Percentiles rank a stretch among this genome's conserved stretches.
phyloP scores from a whole-genome alignment of 2,797 vertebrate species.

The Pangasius sanitwongsei region DNA sequence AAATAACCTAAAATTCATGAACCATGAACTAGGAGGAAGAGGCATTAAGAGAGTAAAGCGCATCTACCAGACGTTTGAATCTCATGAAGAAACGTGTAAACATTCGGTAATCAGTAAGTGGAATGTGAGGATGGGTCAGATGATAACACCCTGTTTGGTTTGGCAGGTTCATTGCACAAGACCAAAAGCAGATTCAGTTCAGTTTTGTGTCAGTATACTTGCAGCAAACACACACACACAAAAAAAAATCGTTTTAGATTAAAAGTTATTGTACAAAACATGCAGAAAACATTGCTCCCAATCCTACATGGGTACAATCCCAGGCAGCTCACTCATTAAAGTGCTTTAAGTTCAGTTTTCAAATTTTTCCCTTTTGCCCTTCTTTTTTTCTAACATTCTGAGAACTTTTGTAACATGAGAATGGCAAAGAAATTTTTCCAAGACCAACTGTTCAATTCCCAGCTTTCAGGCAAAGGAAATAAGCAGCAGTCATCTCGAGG shows the following conservation, averaged over 20 bases:
- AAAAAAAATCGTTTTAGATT: constrained; percentile 12
- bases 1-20: constrained; percentile 2
- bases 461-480: constrained; percentile 21
- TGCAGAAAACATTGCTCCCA: constrained; percentile 22
- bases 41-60: background rate
- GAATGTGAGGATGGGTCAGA: constrained; percentile 26
- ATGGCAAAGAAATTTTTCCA: constrained; percentile 52
- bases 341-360: constrained; percentile 68
- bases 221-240: constrained; percentile 35
- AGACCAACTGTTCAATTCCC: constrained; percentile 48
- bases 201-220: constrained; percentile 53
- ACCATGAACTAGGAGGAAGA: background rate
- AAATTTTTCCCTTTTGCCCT: constrained; percentile 40
- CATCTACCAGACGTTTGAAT: constrained; percentile 25
- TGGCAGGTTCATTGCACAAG: constrained; percentile 40
- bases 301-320: constrained; percentile 23
- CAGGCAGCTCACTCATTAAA: constrained; percentile 70
- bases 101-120: constrained; percentile 32
- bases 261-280: constrained; percentile 34
- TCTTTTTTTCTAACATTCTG: constrained; percentile 23
- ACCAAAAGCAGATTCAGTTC: constrained; percentile 42
- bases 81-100: constrained; percentile 43
- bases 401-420: constrained; percentile 63
- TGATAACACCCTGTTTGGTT: constrained; percentile 47
- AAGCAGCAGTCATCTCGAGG: constrained; percentile 20